Base-by-base conservation (phyloP, 2,113 vertebrate species). In the Carassius gibelio region DNA sequence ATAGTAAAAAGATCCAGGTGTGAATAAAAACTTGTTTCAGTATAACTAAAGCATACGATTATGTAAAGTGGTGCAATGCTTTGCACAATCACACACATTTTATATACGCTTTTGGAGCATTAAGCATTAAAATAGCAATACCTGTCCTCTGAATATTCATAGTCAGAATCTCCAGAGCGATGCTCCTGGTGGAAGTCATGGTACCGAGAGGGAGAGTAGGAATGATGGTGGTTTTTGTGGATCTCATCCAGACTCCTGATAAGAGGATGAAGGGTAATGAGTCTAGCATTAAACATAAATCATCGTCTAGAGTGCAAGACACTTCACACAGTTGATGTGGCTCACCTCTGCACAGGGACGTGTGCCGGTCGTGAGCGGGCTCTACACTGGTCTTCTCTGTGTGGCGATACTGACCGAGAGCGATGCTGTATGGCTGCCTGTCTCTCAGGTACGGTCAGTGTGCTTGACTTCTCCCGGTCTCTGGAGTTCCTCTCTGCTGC, bases 211-310 rank as follows among this genome's bases (percentile, higher is more conserved):
- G 97, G 97, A 89, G 97, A 98, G 88, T 94, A 95, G 91, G 96
- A 97, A 88, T 96, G 96, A 93, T 96, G 96, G 91, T 95, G 95
- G 86, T 96, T 97, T 91, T 98, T 97, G 94, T 97, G 98, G 93
- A 99, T 99, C 97, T 99, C 97, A 94, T 99, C 97, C 93, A 99
- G 95, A 93, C 98, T 99, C 95, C 98, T 99, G 90, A 91, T 89
- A 69, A 87, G 23, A 87, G 45, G 14, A 61, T 21, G 11, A 82
- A 38, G 45, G 5, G 26, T 26, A n/a, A 26, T 50, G n/a, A 82
- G 80, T 50, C 3, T 10, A 23, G 6, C 36, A 42, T 38, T 0
- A 83, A 13, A 61, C 76, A 38, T 61, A 38, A 59, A 78, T 36
- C 30, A 78, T 59, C 30, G 19, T n/a, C 30, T 13, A 76, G 5